Evolutionary conservation across 2,888 invertebrate genomes (phyloP).

Genomic region (Drosophila incognita): DNA sequence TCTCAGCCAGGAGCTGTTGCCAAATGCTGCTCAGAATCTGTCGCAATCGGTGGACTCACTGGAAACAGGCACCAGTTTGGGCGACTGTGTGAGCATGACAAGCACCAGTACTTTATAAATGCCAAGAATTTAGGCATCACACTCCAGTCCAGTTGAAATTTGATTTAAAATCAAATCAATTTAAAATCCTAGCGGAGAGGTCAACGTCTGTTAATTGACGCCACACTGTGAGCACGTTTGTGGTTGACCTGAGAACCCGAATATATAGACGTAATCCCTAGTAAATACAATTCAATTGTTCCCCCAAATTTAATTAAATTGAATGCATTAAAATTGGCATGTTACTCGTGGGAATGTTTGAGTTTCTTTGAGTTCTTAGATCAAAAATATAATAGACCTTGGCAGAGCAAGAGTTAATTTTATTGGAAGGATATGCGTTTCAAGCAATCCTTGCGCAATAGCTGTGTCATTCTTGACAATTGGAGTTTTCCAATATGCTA

Average conservation of each 20-base stretch:
- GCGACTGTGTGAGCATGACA: slow-evolving; percentile 67
- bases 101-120: slow-evolving; percentile 62
- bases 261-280: not conserved
- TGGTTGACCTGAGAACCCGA: not conserved
- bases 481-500: not conserved
- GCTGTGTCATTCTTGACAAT: not conserved
- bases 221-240: not conserved
- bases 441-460: not conserved
- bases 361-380: not conserved
- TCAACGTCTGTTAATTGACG: not conserved
- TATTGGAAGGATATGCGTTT: not conserved
- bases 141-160: not conserved
- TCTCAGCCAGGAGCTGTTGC: slow-evolving; percentile 59
- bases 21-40: slow-evolving; percentile 28
- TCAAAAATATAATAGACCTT: not conserved
- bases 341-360: not conserved
- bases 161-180: slow-evolving; percentile 1
- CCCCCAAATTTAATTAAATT: not conserved
- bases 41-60: slow-evolving; percentile 63
- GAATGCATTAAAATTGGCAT: not conserved
- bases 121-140: slow-evolving; percentile 28
- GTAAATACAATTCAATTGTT: not conserved
- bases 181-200: not conserved
- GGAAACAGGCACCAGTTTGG: slow-evolving; percentile 31
- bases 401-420: not conserved